Evolutionary conservation across 2,113 vertebrate genomes (phyloP), one percentile per base, ranked within the genome.

Genomic region (Taurulus bubalis): DNA sequence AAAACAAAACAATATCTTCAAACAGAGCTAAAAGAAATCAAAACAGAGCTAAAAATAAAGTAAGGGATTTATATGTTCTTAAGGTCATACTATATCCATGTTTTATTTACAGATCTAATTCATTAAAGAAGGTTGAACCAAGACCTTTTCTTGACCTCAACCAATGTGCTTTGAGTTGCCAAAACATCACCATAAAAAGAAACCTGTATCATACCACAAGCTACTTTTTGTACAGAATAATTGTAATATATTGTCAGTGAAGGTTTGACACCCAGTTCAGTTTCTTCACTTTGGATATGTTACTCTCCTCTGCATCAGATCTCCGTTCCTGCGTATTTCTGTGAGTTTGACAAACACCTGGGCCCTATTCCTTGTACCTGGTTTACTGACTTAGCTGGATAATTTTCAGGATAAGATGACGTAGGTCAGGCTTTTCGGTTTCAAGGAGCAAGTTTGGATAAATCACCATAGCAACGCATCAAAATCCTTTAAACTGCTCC

Each of bases 331-430:
- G 66, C 55, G 65, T 72, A 38, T 77, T 63, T 74, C 12, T 58
- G 30, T 26, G 70, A 53, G 24, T 60, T 38, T 83, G 72, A 80
- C 64, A 70, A 71, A 80, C 62, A 72, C 22, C n/a, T n/a, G n/a
- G n/a, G n/a, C n/a, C n/a, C n/a, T n/a, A n/a, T n/a, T n/a, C n/a
- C n/a, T n/a, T n/a, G n/a, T n/a, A n/a, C n/a, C n/a, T n/a, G n/a
- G n/a, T n/a, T n/a, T n/a, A n/a, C n/a, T n/a, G n/a, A n/a, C n/a
- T n/a, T n/a, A n/a, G n/a, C n/a, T n/a, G n/a, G n/a, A n/a, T n/a
- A n/a, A n/a, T n/a, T n/a, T n/a, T n/a, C n/a, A n/a, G n/a, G n/a
- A n/a, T n/a, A n/a, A n/a, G n/a, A n/a, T n/a, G n/a, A n/a, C n/a
- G n/a, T n/a, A n/a, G n/a, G n/a, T n/a, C n/a, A n/a, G n/a, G n/a